A percentile compares a stretch with the other conserved stretches of the same genome.
Evolutionary conservation across 2,797 vertebrate genomes (phyloP).

Genomic region (Astyanax mexicanus): DNA sequence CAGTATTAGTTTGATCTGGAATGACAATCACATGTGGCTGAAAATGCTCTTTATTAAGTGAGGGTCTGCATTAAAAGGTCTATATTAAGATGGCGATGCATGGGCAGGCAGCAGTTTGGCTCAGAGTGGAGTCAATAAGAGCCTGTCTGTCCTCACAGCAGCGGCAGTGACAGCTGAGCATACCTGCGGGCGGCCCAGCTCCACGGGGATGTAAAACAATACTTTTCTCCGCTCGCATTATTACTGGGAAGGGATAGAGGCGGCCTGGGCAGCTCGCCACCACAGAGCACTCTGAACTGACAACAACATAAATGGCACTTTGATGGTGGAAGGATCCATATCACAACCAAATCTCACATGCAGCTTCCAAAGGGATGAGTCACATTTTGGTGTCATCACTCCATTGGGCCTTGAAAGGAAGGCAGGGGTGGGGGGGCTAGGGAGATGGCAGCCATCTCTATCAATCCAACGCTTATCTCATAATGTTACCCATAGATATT

Average conservation of each 20-base stretch:
- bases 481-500: background rate
- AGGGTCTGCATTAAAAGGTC: constrained; percentile 52
- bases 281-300: constrained; percentile 5
- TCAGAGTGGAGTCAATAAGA: constrained; percentile 63
- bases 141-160: constrained; percentile 77
- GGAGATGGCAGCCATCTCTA: background rate
- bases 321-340: constrained; percentile 35
- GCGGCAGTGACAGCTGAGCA: constrained; percentile 79
- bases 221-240: constrained; percentile 75
- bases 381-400: constrained; percentile 22
- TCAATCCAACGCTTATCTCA: background rate
- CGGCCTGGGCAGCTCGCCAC: constrained; percentile 36
- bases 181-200: constrained; percentile 74
- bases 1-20: background rate
- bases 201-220: constrained; percentile 77
- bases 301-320: constrained; percentile 38
- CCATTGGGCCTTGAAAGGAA: background rate
- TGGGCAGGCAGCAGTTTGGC: constrained; percentile 59
- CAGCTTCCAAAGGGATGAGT: constrained; percentile 57
- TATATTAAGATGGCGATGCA: constrained; percentile 68
- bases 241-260: constrained; percentile 66
- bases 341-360: constrained; percentile 67
- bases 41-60: constrained; percentile 38
- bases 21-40: constrained; percentile 10
- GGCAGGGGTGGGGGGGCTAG: background rate